Base-by-base conservation (phyloP, 2,888 invertebrate species). In the Silvanus unidentatus region DNA sequence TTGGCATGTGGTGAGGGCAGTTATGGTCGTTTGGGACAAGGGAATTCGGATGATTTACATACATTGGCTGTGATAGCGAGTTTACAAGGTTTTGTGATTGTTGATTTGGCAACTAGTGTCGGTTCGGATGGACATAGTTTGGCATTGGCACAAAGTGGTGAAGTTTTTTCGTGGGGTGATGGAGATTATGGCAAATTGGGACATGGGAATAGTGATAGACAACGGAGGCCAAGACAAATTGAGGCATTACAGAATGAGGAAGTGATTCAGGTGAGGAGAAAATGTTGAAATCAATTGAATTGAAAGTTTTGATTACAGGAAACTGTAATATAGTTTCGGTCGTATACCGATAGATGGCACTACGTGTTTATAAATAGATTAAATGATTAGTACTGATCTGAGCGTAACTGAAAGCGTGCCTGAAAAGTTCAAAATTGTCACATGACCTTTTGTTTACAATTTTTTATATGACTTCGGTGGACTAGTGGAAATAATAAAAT, bases 161-260 rank as follows among this genome's bases (percentile, higher is more conserved):
- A 81, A 63, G 81, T 81, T 9, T 81, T 81, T 60, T 79, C 79
- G 13, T 81, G 81, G 81, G 81, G 80, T 8, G 80, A 81, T 59
- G 81, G 81, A 1, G 81, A 81, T 64, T 81, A 79, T 61, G 81
- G 81, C 6, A 80, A 81, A 66, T 66, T 81, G 27, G 82, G 82
- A 0, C 82, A 82, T 59, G 81, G 81, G 5, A 80, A 80, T 59
- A 78, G 78, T 56, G 81, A 81, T 56, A 64, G 81, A 14, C 80
- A 81, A 58, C 67, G 81, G 27, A 64, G 80, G 35, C 82, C 82
- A 0, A 65, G 79, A 39, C 79, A 79, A 60, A 80, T 82, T 45
- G 81, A 81, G 60, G 77, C 78, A 2, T 63, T 82, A 10, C 78
- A 79, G 56, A 75, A 77, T 47, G 79, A 80, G 62, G 78, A 79